phyloP scores from a whole-genome alignment of 2,888 invertebrate species.

The Neocrepidodera transversa region DNA sequence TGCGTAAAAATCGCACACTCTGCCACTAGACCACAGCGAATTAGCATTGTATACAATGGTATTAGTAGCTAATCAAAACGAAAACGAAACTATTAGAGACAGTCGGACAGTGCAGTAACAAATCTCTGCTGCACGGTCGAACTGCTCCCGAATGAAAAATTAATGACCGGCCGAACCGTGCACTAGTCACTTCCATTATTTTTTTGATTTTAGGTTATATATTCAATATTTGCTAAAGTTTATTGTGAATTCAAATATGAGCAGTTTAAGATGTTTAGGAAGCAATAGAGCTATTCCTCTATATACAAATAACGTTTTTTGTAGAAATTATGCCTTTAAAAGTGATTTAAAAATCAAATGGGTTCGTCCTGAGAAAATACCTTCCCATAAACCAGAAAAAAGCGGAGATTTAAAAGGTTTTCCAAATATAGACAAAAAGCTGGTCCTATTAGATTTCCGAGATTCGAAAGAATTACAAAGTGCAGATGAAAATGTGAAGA shows the following conservation, averaged over 20 bases:
- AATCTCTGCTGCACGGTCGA: no score
- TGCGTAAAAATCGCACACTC: no score
- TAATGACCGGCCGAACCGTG: no score
- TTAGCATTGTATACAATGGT: no score
- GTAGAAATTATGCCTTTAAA: conserved; percentile 66
- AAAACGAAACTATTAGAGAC: no score
- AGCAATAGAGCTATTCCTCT: background rate
- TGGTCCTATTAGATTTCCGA: conserved; percentile 64
- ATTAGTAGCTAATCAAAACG: no score
- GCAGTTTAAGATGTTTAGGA: conserved; percentile 8
- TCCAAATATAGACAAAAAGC: conserved; percentile 64
- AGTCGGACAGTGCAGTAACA: no score
- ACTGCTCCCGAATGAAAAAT: no score
- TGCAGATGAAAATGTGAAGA: conserved; percentile 74
- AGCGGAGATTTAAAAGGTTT: conserved; percentile 74
- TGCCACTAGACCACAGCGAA: no score
- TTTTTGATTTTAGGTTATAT: no score
- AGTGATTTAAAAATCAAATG: conserved; percentile 79
- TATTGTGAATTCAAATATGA: conserved; percentile 14
- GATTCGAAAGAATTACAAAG: conserved; percentile 74
- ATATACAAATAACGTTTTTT: conserved; percentile 3
- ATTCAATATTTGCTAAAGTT: no score
- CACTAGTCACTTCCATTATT: no score
- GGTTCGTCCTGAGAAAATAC: conserved; percentile 74
- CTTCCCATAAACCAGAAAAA: conserved; percentile 69